Evolutionary conservation across 1,140 invertebrate genomes (phyloP), one percentile per base, ranked within the genome.

Genomic region (Paralvinella palmiformis): DNA sequence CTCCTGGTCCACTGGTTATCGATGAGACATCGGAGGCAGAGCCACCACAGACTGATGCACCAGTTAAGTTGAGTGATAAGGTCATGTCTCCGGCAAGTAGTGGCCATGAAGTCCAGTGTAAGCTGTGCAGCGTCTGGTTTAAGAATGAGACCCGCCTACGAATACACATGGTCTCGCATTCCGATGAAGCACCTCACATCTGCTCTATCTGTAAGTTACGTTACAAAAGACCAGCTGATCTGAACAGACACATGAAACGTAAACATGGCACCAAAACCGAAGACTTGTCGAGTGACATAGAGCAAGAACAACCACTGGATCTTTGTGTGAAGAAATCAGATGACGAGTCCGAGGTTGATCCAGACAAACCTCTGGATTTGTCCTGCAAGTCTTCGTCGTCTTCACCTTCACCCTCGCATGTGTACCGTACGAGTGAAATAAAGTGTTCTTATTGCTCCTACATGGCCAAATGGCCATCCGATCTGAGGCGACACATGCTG

Each of bases 381-480:
- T 63, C 62, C 37, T n/a, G 56, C 10, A 82, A 74, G 72, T 70
- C 75, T 29, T n/a, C n/a, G 81, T 73, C 72, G 82, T 71, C 74
- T 83, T 75, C 72, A 77, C 71, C 76, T 67, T 73, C 83, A 74
- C 71, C 83, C 76, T 77, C 79, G 78, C 61, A 78, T 78, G 5
- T 86, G 84, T 62, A 75, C 79, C 59, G 31, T 35, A 7, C 17
- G 2, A 53, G 41, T 31, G 52, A 69, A 20, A 59, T 74, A 6
- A 73, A 78, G 62, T 91, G 89, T 72, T 85, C 85, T 69, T 84
- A 85, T 60, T 91, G 89, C 72, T 86, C 88, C 2, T 88, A 91
- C 73, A 84, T 88, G 75, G 89, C 89, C 62, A 92, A 91, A 76
- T 91, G 88, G 79, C 81, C 90, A n/a, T 90, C 89, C 13, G 91